phyloP scores from a whole-genome alignment of 2,113 vertebrate genomes.

The Prochilodus magdalenae region DNA sequence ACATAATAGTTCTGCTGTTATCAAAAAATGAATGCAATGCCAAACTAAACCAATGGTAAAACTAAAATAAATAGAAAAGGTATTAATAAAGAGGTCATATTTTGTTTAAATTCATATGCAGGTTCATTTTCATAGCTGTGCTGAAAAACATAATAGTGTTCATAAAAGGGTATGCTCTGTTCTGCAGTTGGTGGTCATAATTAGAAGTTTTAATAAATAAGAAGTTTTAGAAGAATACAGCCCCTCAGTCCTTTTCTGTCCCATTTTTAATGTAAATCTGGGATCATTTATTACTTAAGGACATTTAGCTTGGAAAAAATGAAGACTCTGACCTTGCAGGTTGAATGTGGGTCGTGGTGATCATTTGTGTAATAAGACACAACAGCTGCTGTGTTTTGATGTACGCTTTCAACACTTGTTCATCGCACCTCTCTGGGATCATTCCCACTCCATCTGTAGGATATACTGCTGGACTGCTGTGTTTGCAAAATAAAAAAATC shows the following conservation, averaged over 20 bases:
- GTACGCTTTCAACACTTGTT: constrained; percentile 50
- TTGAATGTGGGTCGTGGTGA: constrained; percentile 34
- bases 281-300: constrained; percentile 59
- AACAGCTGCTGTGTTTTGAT: constrained; percentile 36
- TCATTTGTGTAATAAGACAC: constrained; percentile 39
- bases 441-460: constrained; percentile 41
- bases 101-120: too few species aligned
- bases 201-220: not conserved
- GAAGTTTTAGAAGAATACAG: not conserved
- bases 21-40: not conserved
- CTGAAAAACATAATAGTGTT: not conserved
- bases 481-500: not conserved
- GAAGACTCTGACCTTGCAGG: constrained; percentile 45
- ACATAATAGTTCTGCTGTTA: not conserved
- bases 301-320: constrained; percentile 54
- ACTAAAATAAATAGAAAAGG: too few species aligned
- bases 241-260: constrained; percentile 11
- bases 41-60: too few species aligned
- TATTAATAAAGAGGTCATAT: too few species aligned
- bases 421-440: constrained; percentile 40
- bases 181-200: not conserved
- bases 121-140: too few species aligned
- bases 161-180: not conserved
- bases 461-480: constrained; percentile 13
- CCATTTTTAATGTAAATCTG: constrained; percentile 21